Evolutionary conservation across 2,797 vertebrate species (phyloP).

Genomic region (Sparidentex hasta): DNA sequence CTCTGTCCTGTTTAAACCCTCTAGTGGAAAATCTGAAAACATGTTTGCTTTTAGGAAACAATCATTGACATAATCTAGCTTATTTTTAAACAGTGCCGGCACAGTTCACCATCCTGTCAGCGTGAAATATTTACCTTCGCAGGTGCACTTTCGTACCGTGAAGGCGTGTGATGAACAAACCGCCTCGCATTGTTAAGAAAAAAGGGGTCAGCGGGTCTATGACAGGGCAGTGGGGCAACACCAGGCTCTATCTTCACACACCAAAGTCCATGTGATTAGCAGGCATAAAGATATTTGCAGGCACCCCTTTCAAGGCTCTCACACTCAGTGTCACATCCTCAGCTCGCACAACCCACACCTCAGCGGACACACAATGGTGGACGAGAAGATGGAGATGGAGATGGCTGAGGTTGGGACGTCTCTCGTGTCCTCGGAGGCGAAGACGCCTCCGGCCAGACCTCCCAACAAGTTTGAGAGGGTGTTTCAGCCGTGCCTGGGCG

Average conservation of each 20-base stretch:
- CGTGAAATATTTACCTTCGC: slow-evolving; percentile 11
- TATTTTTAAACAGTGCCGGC: slow-evolving; percentile 32
- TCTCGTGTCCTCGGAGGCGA: slow-evolving; percentile 39
- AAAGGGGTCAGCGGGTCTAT: slow-evolving; percentile 8
- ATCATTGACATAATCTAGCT: slow-evolving; percentile 35
- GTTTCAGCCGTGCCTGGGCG: slow-evolving; percentile 88
- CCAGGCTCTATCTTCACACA: slow-evolving; percentile 3
- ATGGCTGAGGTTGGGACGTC: slow-evolving; percentile 51
- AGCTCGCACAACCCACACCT: slow-evolving; percentile 8
- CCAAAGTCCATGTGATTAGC: slow-evolving; percentile 48
- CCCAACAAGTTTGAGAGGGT: slow-evolving; percentile 75
- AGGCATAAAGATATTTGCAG: slow-evolving; percentile 10
- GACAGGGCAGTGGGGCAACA: slow-evolving; percentile 14
- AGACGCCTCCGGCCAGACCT: slow-evolving; percentile 1
- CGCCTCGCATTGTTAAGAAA: slow-evolving; percentile 31
- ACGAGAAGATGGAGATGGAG: slow-evolving; percentile 74
- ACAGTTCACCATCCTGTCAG: slow-evolving; percentile 12
- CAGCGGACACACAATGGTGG: slow-evolving; percentile 38
- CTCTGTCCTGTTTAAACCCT: not conserved
- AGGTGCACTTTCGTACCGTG: not conserved
- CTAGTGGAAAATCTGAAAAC: slow-evolving; percentile 3
- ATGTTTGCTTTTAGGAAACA: slow-evolving; percentile 21
- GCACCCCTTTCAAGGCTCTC: not conserved
- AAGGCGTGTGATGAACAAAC: slow-evolving; percentile 5
- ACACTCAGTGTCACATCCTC: slow-evolving; percentile 14